These are phyloP conservation scores for Equus quagga DNA, from an alignment of 2,113 vertebrate genomes.

Conservation along the genomic window DNA sequence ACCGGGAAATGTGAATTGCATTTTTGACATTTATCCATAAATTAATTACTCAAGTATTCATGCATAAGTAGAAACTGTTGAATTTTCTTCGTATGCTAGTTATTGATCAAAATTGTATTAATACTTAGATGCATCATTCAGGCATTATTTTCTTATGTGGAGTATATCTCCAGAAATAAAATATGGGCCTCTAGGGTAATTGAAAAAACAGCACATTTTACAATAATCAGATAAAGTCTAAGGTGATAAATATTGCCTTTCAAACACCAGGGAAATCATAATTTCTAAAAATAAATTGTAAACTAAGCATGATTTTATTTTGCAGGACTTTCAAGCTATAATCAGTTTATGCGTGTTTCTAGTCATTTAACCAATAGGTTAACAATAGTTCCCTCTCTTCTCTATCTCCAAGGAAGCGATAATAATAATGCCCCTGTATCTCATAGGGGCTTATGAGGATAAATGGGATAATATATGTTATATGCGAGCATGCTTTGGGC, in stretches of 20 bases:
- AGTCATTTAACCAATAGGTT: slow-evolving; percentile 20
- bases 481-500: background rate
- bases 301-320: slow-evolving; percentile 59
- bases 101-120: slow-evolving; percentile 51
- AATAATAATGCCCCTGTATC: background rate
- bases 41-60: slow-evolving; percentile 46
- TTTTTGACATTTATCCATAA: slow-evolving; percentile 55
- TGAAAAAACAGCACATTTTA: slow-evolving; percentile 34
- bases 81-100: slow-evolving; percentile 48
- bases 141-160: slow-evolving; percentile 57
- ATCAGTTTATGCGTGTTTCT: slow-evolving; percentile 45
- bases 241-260: slow-evolving; percentile 58
- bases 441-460: background rate
- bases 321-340: background rate
- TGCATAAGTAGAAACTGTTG: slow-evolving; percentile 31
- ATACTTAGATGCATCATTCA: slow-evolving; percentile 34
- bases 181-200: slow-evolving; percentile 38
- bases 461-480: background rate
- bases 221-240: slow-evolving; percentile 66
- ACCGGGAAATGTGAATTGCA: slow-evolving; percentile 19
- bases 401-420: background rate
- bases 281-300: slow-evolving; percentile 67
- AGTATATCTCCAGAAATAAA: slow-evolving; percentile 53
- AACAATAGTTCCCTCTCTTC: background rate
- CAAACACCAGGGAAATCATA: slow-evolving; percentile 57